Percentiles rank a stretch among this genome's conserved stretches.
Conservation (phyloP, 92 coral and sea anemone genomes). For the Actinernus sp. region DNA sequence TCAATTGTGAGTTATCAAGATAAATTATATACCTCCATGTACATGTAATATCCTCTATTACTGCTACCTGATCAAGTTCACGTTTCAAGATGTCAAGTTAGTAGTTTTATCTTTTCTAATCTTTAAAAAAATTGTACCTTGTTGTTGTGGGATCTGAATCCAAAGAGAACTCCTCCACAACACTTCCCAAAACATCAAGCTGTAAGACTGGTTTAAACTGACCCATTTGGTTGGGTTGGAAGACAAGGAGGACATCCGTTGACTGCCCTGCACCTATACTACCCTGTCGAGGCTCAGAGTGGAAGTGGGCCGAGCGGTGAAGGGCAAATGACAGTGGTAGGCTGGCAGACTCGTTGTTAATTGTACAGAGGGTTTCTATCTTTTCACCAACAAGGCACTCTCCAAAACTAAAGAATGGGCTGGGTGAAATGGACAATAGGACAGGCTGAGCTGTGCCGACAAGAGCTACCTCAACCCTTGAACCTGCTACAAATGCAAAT, state of each 20-base stretch:
- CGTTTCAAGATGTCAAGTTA: no score
- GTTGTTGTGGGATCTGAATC: constrained; percentile 70
- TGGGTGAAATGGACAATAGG: constrained; percentile 84
- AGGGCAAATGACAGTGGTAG: constrained; percentile 82
- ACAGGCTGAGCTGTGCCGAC: constrained; percentile 94
- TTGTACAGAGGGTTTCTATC: constrained; percentile 81
- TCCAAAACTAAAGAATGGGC: constrained; percentile 90
- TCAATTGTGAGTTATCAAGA: no score
- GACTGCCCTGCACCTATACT: constrained; percentile 73
- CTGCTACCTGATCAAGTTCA: no score
- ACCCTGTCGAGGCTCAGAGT: constrained; percentile 78
- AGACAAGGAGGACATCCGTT: constrained; percentile 78
- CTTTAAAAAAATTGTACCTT: constrained; percentile 39
- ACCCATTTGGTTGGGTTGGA: constrained; percentile 97
- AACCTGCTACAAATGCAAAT: no score
- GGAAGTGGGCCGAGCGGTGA: constrained; percentile 88
- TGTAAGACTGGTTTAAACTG: constrained; percentile 73
- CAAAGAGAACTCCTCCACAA: constrained; percentile 66
- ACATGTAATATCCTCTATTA: no score
- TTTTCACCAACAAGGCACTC: constrained; percentile 88
- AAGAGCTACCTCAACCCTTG: constrained; percentile 87
- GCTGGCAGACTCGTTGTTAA: constrained; percentile 91
- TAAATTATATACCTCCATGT: no score
- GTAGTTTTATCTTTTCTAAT: no score
- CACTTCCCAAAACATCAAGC: constrained; percentile 75